Evolutionary conservation across 2,113 vertebrate species (phyloP), one percentile per base, ranked within the genome.

Genomic region (Thunnus maccoyii): DNA sequence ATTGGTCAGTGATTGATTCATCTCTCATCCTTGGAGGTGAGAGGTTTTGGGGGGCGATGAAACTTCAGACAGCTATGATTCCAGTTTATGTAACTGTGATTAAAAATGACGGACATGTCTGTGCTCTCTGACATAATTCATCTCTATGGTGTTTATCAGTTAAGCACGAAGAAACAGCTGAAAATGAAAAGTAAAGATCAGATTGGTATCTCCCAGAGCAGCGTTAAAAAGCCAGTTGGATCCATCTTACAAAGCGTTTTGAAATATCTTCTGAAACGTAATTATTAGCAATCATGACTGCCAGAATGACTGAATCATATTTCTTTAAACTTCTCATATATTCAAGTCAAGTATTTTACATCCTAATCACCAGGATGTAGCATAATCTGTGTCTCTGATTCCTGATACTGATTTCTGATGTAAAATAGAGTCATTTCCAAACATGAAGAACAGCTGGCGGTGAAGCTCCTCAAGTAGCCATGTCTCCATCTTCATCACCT

Each of bases 101-200:
- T 36, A 8, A 36, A 36, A 36, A 36, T 36, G 32, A 5, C 7
- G 32, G 32, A 36, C 7, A 36, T 36, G 32, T 36, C 32, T 36
- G 32, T 36, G 32, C 32, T 36, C 32, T 36, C 32, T 6, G 32
- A 36, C 32, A 7, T 36, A 36, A 70, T 44, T 25, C 13, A 44
- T 14, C 32, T 54, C 67, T 22, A 3, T 5, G 52, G 13, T 69
- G 66, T 41, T 69, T 44, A 69, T 69, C 51, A 69, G 67, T 11
- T 5, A 51, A 14, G 18, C 7, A 2, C 7, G 36, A 41, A 9
- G 36, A 41, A 41, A 41, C 36, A 1, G 36, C 36, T 9, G 36
- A 41, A 41, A 41, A 41, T 41, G 36, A 41, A 41, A 9, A 2
- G 9, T 9, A 8, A 41, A 8, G 36, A 9, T 0, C 4, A 4